These are phyloP conservation scores for Aldrovandia affinis DNA, from an alignment of 2,797 vertebrate genomes.

Conservation along the genomic window DNA sequence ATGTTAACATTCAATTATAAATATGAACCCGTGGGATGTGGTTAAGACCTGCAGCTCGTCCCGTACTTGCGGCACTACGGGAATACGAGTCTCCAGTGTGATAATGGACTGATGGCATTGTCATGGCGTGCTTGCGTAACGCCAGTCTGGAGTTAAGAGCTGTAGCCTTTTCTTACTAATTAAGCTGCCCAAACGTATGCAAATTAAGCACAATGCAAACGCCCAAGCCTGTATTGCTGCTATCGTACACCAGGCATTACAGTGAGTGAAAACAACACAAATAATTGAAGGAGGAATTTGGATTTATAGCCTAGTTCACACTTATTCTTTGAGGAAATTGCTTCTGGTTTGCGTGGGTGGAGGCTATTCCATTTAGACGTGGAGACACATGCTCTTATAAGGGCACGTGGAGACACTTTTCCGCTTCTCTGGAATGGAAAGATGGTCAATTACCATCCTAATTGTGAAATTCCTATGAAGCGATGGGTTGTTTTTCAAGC, in stretches of 20 bases:
- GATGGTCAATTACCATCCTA: not conserved
- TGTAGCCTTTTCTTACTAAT: not conserved
- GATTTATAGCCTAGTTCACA: not conserved
- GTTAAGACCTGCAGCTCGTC: not conserved
- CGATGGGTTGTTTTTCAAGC: not conserved
- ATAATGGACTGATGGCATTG: too few relatives aligned
- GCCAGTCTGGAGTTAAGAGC: not conserved
- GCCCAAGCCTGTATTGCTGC: not conserved
- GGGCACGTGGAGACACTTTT: not conserved
- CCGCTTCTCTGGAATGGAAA: not conserved
- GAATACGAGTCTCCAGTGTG: too few relatives aligned
- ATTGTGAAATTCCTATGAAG: not conserved
- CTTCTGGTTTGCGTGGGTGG: not conserved
- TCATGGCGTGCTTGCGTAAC: not conserved
- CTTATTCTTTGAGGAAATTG: not conserved
- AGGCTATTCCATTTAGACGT: not conserved
- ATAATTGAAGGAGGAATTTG: not conserved
- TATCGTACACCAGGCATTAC: not conserved
- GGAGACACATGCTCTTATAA: not conserved
- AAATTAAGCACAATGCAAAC: not conserved
- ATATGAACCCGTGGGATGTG: too few relatives aligned
- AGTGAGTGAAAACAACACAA: not conserved
- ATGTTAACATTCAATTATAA: not conserved
- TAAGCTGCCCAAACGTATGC: conserved; percentile 1
- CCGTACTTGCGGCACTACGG: not conserved